phyloP scores from a whole-genome alignment of 1,140 invertebrate genomes.

The Arctopsyche grandis region DNA sequence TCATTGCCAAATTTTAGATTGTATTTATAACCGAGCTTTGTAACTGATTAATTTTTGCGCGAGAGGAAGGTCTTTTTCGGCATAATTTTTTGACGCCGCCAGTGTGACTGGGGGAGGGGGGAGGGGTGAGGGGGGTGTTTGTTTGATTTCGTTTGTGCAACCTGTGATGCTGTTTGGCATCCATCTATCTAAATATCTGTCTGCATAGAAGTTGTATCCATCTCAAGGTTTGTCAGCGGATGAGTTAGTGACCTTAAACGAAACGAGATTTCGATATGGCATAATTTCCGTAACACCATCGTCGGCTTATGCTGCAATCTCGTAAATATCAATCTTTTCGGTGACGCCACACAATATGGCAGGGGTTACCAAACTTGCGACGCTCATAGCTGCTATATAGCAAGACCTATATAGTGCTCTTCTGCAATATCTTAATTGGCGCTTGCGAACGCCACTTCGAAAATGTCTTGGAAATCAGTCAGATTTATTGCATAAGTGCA shows the following conservation, averaged over 20 bases:
- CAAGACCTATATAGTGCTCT: no score
- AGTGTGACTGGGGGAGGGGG: neutral
- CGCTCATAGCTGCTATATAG: no score
- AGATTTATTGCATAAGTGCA: no score
- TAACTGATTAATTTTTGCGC: slow-evolving; percentile 3
- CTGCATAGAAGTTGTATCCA: neutral
- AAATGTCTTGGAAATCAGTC: no score
- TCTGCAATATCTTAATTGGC: no score
- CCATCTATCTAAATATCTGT: neutral
- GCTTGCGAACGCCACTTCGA: no score
- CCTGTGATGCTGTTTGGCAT: slow-evolving; percentile 4
- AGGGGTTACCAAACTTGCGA: slow-evolving; percentile 2
- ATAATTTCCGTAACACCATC: slow-evolving; percentile 28
- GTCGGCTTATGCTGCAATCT: slow-evolving; percentile 11
- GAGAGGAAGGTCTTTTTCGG: slow-evolving; percentile 13
- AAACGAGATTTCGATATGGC: slow-evolving; percentile 22
- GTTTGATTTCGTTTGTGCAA: slow-evolving; percentile 1
- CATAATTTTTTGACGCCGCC: neutral
- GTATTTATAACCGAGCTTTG: slow-evolving; percentile 14
- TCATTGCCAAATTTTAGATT: slow-evolving; percentile 37
- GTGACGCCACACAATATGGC: neutral
- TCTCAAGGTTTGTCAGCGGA: slow-evolving; percentile 25
- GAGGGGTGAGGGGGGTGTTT: neutral
- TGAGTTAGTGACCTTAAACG: slow-evolving; percentile 30
- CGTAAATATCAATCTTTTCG: slow-evolving; percentile 29